Conservation (phyloP, 2,113 vertebrate genomes). For the Prinia subflava region DNA sequence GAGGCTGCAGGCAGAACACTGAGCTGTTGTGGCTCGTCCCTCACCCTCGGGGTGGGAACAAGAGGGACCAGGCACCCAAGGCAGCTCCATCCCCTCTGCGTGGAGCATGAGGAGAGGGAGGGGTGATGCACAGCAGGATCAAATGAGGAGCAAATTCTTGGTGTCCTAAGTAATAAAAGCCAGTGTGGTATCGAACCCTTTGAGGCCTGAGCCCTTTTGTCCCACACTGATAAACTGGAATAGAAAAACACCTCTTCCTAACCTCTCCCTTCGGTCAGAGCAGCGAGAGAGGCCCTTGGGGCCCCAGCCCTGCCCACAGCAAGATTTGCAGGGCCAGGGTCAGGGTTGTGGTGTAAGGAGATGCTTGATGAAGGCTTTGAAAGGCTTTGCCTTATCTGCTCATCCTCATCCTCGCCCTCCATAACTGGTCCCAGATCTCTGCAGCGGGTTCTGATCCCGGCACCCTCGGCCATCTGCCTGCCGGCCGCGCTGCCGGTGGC, state of each 20-base stretch:
- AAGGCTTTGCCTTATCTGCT: not conserved
- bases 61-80: not conserved
- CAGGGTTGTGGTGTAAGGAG: not conserved
- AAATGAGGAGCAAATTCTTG: not conserved
- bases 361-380: not conserved
- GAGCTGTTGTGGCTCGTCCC: not conserved
- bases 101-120: not conserved
- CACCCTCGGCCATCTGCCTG: not conserved
- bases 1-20: not conserved
- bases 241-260: not conserved
- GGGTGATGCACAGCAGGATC: not conserved
- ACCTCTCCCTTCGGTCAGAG: fast-evolving
- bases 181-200: not conserved
- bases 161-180: not conserved
- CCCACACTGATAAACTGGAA: fast-evolving
- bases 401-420: not conserved
- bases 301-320: not conserved
- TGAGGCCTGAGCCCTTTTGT: not conserved
- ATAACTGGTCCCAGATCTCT: not conserved
- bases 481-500: not conserved
- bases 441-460: fast-evolving
- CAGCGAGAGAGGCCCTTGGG: fast-evolving
- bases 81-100: not conserved
- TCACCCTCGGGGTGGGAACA: fast-evolving
- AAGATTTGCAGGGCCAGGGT: not conserved